Evolutionary conservation across 2,113 vertebrate species (phyloP).

Genomic region (Marmota flaviventris): DNA sequence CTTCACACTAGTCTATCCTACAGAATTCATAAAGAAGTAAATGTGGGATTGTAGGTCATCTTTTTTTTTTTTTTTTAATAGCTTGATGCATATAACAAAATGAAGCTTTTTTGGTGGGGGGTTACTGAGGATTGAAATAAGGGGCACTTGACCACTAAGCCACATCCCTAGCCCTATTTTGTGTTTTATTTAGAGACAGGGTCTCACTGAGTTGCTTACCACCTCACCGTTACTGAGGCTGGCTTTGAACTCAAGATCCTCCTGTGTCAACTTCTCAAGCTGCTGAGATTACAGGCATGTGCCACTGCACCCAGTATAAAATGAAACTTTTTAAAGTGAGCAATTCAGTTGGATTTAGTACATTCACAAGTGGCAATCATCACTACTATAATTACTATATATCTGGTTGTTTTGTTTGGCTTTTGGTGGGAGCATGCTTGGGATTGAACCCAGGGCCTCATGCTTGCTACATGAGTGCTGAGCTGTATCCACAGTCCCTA

Average conservation of each 20-base stretch:
- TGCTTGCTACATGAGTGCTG: background rate
- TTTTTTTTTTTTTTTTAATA: background rate
- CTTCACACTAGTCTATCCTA: background rate
- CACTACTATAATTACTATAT: background rate
- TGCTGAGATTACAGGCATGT: too few relatives aligned
- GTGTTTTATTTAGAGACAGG: too few relatives aligned
- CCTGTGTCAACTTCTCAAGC: too few relatives aligned
- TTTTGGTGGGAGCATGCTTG: background rate
- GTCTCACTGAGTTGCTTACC: too few relatives aligned
- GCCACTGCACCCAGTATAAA: background rate
- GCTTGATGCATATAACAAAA: background rate
- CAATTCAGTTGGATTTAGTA: background rate
- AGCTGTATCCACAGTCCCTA: background rate
- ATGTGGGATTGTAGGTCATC: background rate
- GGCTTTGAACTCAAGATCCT: too few relatives aligned
- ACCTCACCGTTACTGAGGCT: too few relatives aligned
- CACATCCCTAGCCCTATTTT: too few relatives aligned
- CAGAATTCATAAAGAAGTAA: constrained; percentile 19
- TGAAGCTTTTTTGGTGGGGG: background rate
- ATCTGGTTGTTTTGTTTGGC: background rate
- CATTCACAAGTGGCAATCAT: background rate
- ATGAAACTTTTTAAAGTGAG: background rate
- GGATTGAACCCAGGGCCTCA: background rate
- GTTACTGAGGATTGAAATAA: too few relatives aligned
- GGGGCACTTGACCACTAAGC: too few relatives aligned